phyloP scores from a whole-genome alignment of 1,140 invertebrate species.

The Solen grandis region DNA sequence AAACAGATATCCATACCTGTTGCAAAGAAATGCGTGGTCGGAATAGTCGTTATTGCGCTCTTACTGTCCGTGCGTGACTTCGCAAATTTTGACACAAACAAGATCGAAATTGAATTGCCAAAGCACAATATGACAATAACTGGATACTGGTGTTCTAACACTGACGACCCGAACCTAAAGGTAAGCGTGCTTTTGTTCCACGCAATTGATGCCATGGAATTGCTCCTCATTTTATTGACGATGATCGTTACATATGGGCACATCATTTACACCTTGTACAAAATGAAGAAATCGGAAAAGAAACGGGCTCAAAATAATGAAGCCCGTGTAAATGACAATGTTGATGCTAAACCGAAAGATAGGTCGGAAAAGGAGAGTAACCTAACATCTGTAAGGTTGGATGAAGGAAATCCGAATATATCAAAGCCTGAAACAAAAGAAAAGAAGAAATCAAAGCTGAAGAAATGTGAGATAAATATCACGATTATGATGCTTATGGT shows the following conservation, averaged over 20 bases:
- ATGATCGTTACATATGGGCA: background rate
- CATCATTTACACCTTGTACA: slow-evolving; percentile 32
- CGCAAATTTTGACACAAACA: slow-evolving; percentile 5
- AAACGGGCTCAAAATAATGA: too few species aligned
- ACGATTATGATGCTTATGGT: slow-evolving; percentile 24
- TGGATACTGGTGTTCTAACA: slow-evolving; percentile 12
- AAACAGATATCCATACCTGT: background rate
- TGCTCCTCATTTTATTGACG: slow-evolving; percentile 18
- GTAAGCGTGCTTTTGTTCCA: background rate
- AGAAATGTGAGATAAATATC: background rate
- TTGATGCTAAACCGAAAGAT: too few species aligned
- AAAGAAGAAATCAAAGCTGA: background rate
- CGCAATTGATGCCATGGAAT: slow-evolving; percentile 1
- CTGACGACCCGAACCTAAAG: background rate
- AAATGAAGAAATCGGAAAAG: too few species aligned
- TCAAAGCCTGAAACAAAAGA: background rate
- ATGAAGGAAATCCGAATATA: background rate
- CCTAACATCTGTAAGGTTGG: too few species aligned
- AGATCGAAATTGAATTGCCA: background rate
- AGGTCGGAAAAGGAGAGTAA: too few species aligned
- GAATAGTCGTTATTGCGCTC: slow-evolving; percentile 12
- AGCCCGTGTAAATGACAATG: too few species aligned
- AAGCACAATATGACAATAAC: background rate
- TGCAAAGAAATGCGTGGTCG: slow-evolving; percentile 14
- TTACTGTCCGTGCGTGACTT: slow-evolving; percentile 15